phyloP scores from a whole-genome alignment of 2,888 invertebrate genomes.

The Agrotis ipsilon region DNA sequence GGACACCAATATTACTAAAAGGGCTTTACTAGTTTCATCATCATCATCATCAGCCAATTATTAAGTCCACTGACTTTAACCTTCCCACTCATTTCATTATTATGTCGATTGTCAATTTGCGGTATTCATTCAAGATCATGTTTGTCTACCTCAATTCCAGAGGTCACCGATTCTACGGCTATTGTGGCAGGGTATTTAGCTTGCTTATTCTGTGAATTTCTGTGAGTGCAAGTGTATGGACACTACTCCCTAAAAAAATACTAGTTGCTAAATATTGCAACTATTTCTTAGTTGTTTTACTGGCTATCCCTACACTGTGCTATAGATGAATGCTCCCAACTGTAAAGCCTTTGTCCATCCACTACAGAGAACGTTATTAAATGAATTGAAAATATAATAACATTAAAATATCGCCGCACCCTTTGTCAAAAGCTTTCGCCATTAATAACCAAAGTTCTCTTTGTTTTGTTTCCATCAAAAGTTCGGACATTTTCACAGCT shows the following conservation, averaged over 20 bases:
- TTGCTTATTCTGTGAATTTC: neutral
- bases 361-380: conserved; percentile 12
- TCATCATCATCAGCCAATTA: too few relatives aligned
- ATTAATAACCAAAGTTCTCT: conserved; percentile 46
- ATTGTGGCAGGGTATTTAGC: neutral
- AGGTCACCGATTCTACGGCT: neutral
- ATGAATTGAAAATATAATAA: conserved; percentile 24
- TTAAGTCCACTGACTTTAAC: too few relatives aligned
- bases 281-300: neutral
- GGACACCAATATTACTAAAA: too few relatives aligned
- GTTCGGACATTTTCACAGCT: conserved; percentile 27
- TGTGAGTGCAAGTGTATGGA: neutral
- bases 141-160: neutral
- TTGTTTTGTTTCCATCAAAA: conserved; percentile 41
- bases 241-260: too few relatives aligned
- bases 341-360: conserved; percentile 13
- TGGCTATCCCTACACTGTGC: neutral
- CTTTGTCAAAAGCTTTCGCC: conserved; percentile 34
- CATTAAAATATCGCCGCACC: conserved; percentile 39
- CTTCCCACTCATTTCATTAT: too few relatives aligned
- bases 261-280: neutral
- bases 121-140: neutral
- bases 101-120: neutral
- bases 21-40: too few relatives aligned
- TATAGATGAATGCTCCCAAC: conserved; percentile 10